Conservation (phyloP, 2,888 invertebrate genomes). For the Lasius fuliginosus region DNA sequence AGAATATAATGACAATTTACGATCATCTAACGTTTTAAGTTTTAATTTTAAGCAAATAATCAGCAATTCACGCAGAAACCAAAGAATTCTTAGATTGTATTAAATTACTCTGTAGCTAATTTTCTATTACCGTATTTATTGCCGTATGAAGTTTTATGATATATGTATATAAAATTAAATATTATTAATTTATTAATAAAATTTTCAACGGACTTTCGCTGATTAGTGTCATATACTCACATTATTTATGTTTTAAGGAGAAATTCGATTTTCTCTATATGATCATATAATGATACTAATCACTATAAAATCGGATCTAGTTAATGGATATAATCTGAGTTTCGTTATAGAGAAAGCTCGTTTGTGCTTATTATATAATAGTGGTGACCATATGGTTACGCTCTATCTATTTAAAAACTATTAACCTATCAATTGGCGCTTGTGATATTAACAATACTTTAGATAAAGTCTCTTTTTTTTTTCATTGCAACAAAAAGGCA, state of each 20-base stretch:
- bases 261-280: constrained; percentile 15
- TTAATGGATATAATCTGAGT: constrained; percentile 30
- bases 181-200: constrained; percentile 1
- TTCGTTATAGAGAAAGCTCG: constrained; percentile 5
- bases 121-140: neutral
- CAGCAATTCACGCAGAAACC: neutral
- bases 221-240: neutral
- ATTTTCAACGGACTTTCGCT: constrained; percentile 2
- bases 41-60: neutral
- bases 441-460: neutral
- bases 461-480: neutral
- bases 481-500: neutral
- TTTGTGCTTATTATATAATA: constrained; percentile 31
- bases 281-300: constrained; percentile 12
- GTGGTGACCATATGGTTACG: neutral
- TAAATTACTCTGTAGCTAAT: neutral
- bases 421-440: neutral
- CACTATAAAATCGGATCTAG: constrained; percentile 9
- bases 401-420: neutral
- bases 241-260: neutral
- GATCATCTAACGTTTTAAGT: neutral
- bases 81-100: neutral
- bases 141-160: neutral
- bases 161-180: neutral
- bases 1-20: neutral